Conservation (phyloP, 2,888 invertebrate species). For the Tipula helvola region DNA sequence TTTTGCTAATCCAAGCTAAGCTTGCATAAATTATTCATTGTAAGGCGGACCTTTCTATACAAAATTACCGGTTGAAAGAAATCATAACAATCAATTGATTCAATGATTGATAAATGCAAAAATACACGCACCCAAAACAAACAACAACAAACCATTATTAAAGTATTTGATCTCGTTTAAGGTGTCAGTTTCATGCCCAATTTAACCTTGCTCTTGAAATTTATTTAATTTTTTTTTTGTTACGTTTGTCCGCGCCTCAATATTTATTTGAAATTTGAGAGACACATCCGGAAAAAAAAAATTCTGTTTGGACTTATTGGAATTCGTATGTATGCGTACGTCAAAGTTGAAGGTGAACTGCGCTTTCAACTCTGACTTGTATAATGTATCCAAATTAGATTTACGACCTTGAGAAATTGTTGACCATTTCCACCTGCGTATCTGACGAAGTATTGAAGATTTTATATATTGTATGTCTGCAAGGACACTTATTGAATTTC, state of each 20-base stretch:
- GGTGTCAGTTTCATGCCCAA: background rate
- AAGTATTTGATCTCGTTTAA: background rate
- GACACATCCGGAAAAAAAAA: background rate
- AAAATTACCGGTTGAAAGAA: background rate
- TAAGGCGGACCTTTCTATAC: background rate
- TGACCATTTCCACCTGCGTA: no score
- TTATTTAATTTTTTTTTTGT: background rate
- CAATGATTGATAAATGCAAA: background rate
- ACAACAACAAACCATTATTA: background rate
- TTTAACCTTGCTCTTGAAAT: background rate
- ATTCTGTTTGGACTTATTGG: background rate
- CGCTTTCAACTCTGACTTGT: no score
- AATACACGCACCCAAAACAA: background rate
- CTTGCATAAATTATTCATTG: background rate
- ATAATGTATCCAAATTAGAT: no score
- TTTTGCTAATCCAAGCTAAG: background rate
- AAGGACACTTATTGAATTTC: no score
- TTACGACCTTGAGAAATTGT: no score
- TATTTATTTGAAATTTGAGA: background rate
- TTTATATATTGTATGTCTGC: no score
- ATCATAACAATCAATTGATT: background rate
- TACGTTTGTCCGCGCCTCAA: background rate
- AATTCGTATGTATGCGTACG: background rate
- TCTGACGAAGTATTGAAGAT: no score
- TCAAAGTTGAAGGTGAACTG: background rate